Conservation (phyloP, 1,140 invertebrate species). For the Himalopsyche phryganea region DNA sequence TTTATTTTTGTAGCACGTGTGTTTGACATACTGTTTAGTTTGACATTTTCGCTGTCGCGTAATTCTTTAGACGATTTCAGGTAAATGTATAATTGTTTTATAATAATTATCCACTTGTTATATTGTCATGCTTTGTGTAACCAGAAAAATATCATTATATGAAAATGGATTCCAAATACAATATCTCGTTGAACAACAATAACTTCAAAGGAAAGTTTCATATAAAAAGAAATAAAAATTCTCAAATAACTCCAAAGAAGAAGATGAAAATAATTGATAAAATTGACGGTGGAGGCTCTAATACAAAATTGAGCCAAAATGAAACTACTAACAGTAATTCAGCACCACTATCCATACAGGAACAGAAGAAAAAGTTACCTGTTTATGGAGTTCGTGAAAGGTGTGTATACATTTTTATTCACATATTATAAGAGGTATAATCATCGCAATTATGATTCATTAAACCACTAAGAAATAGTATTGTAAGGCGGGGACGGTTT, state of each 20-base stretch:
- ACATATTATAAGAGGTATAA: too few relatives aligned
- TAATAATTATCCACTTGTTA: too few relatives aligned
- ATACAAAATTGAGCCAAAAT: background rate
- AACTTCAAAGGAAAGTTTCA: conserved; percentile 20
- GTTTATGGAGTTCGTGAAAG: conserved; percentile 23
- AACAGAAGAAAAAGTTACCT: conserved; percentile 27
- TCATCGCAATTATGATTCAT: too few relatives aligned
- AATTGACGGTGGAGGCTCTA: background rate
- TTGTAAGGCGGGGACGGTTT: too few relatives aligned
- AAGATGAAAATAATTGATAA: conserved; percentile 17
- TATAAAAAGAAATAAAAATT: conserved; percentile 16
- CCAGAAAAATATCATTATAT: background rate
- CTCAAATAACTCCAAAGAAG: conserved; percentile 6
- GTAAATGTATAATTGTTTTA: too few relatives aligned
- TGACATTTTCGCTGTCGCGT: background rate
- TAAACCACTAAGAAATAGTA: too few relatives aligned
- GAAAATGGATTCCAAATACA: conserved; percentile 32
- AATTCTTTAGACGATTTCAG: too few relatives aligned
- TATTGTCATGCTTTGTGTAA: too few relatives aligned
- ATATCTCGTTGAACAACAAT: conserved; percentile 17
- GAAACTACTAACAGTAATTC: conserved; percentile 3
- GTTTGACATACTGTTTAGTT: background rate
- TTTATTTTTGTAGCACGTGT: background rate
- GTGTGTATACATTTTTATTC: too few relatives aligned
- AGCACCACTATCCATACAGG: conserved; percentile 6